Conservation (phyloP, 1,140 invertebrate species). For the Apis dorsata region DNA sequence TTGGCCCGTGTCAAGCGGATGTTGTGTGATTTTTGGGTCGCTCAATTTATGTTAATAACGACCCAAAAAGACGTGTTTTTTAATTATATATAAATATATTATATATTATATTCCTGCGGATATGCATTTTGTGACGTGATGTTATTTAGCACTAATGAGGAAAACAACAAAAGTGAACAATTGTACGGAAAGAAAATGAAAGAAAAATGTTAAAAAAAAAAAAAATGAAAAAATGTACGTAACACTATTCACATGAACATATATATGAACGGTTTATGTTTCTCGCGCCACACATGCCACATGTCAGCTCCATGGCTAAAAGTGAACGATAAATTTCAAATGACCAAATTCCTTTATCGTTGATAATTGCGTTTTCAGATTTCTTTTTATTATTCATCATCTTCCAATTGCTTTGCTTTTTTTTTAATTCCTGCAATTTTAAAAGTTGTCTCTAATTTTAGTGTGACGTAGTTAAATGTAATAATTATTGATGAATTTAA, state of each 20-base stretch:
- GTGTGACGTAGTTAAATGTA: slow-evolving; percentile 83
- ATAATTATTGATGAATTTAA: slow-evolving; percentile 79
- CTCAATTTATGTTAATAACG: slow-evolving; percentile 73
- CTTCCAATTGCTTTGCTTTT: slow-evolving; percentile 77
- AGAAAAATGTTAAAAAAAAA: slow-evolving; percentile 68
- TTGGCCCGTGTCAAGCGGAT: slow-evolving; percentile 76
- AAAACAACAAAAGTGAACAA: slow-evolving; percentile 70
- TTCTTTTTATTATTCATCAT: slow-evolving; percentile 73
- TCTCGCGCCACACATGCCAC: slow-evolving; percentile 62
- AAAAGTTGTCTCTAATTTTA: slow-evolving; percentile 80
- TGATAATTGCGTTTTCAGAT: slow-evolving; percentile 81
- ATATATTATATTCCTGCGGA: slow-evolving; percentile 90
- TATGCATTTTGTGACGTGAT: slow-evolving; percentile 88
- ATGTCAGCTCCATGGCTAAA: slow-evolving; percentile 68
- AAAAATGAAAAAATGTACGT: slow-evolving; percentile 25
- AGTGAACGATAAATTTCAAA: slow-evolving; percentile 76
- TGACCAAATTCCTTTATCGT: slow-evolving; percentile 81
- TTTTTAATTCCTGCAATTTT: slow-evolving; percentile 72
- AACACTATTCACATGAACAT: slow-evolving; percentile 41
- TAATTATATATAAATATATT: slow-evolving; percentile 86
- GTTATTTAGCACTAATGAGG: slow-evolving; percentile 85
- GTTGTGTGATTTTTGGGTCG: slow-evolving; percentile 78
- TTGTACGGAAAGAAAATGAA: slow-evolving; percentile 55
- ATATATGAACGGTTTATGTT: slow-evolving; percentile 56
- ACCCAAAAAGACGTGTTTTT: slow-evolving; percentile 75